Evolutionary conservation across 2,797 vertebrate genomes (phyloP).

Genomic region (Pseudocheirus occidentalis): DNA sequence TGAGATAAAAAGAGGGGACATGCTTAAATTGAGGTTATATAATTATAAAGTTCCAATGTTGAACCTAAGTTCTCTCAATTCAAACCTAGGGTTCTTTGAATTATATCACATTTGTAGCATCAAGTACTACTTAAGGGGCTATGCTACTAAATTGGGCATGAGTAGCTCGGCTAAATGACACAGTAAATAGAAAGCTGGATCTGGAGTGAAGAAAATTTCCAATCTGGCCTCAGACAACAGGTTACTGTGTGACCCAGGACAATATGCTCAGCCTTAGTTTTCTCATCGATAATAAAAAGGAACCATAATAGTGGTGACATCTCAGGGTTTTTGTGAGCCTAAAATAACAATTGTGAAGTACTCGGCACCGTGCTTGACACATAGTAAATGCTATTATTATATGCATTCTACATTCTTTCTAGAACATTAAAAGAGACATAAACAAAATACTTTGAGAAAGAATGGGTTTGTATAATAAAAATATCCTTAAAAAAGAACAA

Average conservation of each 20-base stretch:
- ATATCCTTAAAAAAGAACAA: not conserved
- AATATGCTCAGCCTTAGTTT: not conserved
- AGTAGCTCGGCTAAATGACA: fast-evolving
- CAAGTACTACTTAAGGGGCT: not conserved
- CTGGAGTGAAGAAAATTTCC: not conserved
- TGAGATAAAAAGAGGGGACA: not conserved
- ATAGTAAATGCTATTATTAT: not conserved
- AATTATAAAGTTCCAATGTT: not conserved
- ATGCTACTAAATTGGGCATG: not conserved
- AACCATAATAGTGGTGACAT: not conserved
- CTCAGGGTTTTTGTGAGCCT: not conserved
- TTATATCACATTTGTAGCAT: not conserved
- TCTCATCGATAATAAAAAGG: not conserved
- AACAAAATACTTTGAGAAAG: not conserved
- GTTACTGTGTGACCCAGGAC: not conserved
- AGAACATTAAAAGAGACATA: not conserved
- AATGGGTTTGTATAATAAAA: not conserved
- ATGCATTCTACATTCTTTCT: not conserved
- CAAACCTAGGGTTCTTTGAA: not conserved
- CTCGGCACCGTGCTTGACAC: not conserved
- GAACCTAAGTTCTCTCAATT: not conserved
- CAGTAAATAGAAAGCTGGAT: not conserved
- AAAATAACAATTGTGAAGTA: not conserved
- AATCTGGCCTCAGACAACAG: not conserved
- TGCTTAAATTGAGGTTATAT: not conserved